phyloP scores from a whole-genome alignment of 92 coral and sea anemone species.

The Galaxea fascicularis region DNA sequence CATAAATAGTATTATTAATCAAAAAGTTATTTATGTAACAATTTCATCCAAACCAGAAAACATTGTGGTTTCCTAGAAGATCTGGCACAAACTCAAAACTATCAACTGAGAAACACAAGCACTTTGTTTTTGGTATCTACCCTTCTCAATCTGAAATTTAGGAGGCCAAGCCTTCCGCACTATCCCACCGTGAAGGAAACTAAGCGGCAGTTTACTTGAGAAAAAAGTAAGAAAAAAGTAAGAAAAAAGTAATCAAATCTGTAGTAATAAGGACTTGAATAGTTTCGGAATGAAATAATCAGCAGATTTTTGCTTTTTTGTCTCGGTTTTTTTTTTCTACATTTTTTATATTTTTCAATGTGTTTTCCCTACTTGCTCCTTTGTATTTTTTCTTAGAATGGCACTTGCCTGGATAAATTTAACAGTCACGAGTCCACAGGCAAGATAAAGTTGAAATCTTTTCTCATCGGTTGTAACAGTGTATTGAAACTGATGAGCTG shows the following conservation, averaged over 20 bases:
- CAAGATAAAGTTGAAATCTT: background rate
- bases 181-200: background rate
- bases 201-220: background rate
- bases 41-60: constrained; percentile 21
- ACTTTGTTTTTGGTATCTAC: background rate
- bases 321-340: too few species aligned
- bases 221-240: too few species aligned
- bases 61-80: background rate
- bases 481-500: background rate
- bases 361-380: too few species aligned
- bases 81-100: background rate
- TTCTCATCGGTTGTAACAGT: background rate
- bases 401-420: background rate
- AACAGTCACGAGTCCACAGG: too few species aligned
- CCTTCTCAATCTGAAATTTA: background rate
- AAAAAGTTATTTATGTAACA: constrained; percentile 31
- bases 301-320: too few species aligned
- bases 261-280: too few species aligned
- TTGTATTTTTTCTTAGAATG: too few species aligned
- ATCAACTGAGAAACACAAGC: background rate
- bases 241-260: too few species aligned
- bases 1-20: constrained; percentile 13
- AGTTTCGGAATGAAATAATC: too few species aligned
- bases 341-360: too few species aligned
- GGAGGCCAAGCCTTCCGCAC: background rate